These are phyloP conservation scores for Hylaeus anthracinus DNA, from an alignment of 1,140 invertebrate genomes.

Conservation along the genomic window DNA sequence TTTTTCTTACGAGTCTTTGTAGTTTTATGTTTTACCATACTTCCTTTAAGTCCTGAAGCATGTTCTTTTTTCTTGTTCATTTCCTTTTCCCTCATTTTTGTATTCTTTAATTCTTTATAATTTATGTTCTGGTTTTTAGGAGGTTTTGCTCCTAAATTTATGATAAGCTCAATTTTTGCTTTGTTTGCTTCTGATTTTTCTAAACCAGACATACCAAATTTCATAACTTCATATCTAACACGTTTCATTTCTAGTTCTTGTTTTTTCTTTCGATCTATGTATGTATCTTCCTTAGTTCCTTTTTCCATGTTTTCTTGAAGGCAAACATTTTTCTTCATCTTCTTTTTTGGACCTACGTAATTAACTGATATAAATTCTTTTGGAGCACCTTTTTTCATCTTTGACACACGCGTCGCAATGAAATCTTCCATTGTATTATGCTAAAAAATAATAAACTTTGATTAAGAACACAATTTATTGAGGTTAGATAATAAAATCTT, in stretches of 20 bases:
- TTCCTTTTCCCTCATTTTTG: slow-evolving; percentile 75
- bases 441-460: slow-evolving; percentile 9
- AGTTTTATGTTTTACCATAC: slow-evolving; percentile 75
- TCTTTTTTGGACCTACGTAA: slow-evolving; percentile 81
- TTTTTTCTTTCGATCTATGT: slow-evolving; percentile 53
- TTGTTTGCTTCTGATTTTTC: slow-evolving; percentile 81
- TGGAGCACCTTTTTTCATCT: slow-evolving; percentile 77
- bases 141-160: slow-evolving; percentile 85
- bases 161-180: slow-evolving; percentile 83
- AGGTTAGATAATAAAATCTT: too few relatives aligned
- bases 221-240: slow-evolving; percentile 84
- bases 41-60: slow-evolving; percentile 77
- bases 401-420: slow-evolving; percentile 81
- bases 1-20: slow-evolving; percentile 30
- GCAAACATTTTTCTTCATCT: slow-evolving; percentile 46
- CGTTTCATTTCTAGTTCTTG: slow-evolving; percentile 83
- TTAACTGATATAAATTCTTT: slow-evolving; percentile 79
- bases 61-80: slow-evolving; percentile 72
- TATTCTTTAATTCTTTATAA: slow-evolving; percentile 81
- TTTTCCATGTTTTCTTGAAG: not conserved
- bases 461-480: too few relatives aligned
- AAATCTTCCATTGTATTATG: slow-evolving; percentile 73
- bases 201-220: slow-evolving; percentile 85
- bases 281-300: not conserved
- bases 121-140: slow-evolving; percentile 82